Base-by-base conservation (phyloP, 2,888 invertebrate species). In the Eretmocerus hayati region DNA sequence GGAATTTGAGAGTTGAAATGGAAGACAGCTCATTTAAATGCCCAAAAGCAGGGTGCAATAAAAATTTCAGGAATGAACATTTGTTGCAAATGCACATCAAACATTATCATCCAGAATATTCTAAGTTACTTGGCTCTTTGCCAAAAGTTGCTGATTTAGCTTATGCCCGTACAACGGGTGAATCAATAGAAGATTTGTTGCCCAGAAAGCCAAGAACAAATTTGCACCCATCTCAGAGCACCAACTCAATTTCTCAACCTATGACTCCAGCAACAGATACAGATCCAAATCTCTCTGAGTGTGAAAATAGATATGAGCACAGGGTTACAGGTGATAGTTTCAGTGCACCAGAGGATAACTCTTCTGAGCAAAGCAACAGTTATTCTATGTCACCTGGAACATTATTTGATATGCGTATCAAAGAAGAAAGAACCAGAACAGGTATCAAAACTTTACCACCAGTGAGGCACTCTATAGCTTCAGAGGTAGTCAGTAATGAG, bases 1-100 rank as follows among this genome's bases (percentile, higher is more conserved):
- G 71, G 19, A 65, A 65, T 42, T 58, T 69, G 20, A 63, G 69
- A 16, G 83, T 84, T 1, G 80, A 83, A 72, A 77, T 86, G 56
- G 80, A 85, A 41, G 83, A 87, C 43, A 85, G 76, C 53, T 75
- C 74, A 13, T 80, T 74, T 57, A 77, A 76, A 26, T 91, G 90
- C 65, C 90, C 90, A 0, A 84, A 87, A 40, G 84, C 85, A 53
- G 85, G 84, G 2, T 95, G 95, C 66, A 81, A 79, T 42, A 95
- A 95, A 72, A 87, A 84, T 59, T 95, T 93, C 67, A 80, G 95
- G 5, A 92, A 92, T 65, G 90, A 92, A 65, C 90, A 87, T 54
- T 79, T 94, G 42, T 74, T 95, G 8, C 86, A 88, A 73, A 93
- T 92, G 82, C 95, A 95, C 67, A 86, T 94, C 35, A 94, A 94